Evolutionary conservation across 2,888 invertebrate genomes (phyloP), one percentile per base, ranked within the genome.

Genomic region (Xanthia togata): DNA sequence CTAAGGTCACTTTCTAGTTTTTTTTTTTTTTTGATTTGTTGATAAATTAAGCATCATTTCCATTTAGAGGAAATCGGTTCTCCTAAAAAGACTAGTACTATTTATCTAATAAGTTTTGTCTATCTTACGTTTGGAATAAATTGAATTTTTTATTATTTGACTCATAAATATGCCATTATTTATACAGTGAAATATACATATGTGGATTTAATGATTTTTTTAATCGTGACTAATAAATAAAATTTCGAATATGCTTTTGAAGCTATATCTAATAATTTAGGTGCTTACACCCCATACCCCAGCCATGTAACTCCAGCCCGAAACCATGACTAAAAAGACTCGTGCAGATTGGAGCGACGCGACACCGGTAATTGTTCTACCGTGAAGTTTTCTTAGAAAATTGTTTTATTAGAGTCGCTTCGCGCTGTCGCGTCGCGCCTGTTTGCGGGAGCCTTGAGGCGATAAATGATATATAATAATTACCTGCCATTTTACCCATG

Each of bases 141-240:
- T n/a, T 80, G 50, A 77, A 78, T 73, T 72, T 17, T 59, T 83
- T 57, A 84, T 84, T 81, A 79, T 83, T 81, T 85, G 76, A 85
- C 79, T 78, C 73, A 71, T 87, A 62, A 75, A 75, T 79, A 89
- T 90, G 90, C 90, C 90, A 91, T 89, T 89, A 89, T 90, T 89
- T 88, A 88, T 88, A 89, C 86, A 89, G 83, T 90, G 87, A 91
- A 90, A 85, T 85, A 85, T 81, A 86, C 63, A 84, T 86, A 87
- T 81, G 80, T 89, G 89, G 82, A 88, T 88, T 88, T 85, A 72
- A 86, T 79, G 62, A 53, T 76, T 82, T 81, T 88, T 76, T 83
- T 78, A 74, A 64, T 73, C 53, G 23, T 47, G 31, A 50, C 47
- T 77, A 26, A 38, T 47, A 35, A 35, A 41, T 50, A 4, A 38